A percentile compares a stretch with the other conserved stretches of the same genome.
phyloP scores from a whole-genome alignment of 2,113 vertebrate species.

The Meles meles region DNA sequence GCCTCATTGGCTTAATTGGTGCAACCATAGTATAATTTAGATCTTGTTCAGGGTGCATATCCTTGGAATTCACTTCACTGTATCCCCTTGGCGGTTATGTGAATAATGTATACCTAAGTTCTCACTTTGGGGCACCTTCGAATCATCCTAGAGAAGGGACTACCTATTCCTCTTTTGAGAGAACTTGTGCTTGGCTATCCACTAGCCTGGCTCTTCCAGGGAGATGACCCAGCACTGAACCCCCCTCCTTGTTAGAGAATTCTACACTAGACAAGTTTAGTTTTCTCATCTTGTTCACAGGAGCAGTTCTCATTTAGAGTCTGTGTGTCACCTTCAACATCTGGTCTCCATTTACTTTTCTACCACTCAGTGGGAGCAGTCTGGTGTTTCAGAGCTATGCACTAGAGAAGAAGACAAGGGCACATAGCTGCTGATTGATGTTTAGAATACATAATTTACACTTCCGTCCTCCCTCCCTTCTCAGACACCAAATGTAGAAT shows the following conservation, averaged over 20 bases:
- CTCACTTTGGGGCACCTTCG: background rate
- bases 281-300: slow-evolving; percentile 28
- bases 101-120: background rate
- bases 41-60: background rate
- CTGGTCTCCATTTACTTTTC: slow-evolving; percentile 69
- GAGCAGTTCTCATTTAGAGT: slow-evolving; percentile 34
- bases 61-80: background rate
- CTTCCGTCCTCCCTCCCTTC: background rate
- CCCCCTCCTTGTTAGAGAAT: background rate
- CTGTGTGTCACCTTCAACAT: slow-evolving; percentile 61
- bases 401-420: slow-evolving; percentile 44
- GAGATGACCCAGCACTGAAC: background rate
- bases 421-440: slow-evolving; percentile 36
- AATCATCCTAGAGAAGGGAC: background rate
- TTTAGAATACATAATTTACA: background rate
- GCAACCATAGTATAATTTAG: background rate
- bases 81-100: background rate
- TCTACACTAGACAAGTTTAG: background rate
- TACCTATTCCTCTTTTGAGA: background rate
- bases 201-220: background rate
- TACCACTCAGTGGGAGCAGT: background rate
- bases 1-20: background rate
- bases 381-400: slow-evolving; percentile 42
- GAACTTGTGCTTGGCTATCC: background rate
- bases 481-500: background rate